These are phyloP conservation scores for Sebastiscus tertius DNA, from an alignment of 2,797 vertebrate genomes.

Conservation along the genomic window DNA sequence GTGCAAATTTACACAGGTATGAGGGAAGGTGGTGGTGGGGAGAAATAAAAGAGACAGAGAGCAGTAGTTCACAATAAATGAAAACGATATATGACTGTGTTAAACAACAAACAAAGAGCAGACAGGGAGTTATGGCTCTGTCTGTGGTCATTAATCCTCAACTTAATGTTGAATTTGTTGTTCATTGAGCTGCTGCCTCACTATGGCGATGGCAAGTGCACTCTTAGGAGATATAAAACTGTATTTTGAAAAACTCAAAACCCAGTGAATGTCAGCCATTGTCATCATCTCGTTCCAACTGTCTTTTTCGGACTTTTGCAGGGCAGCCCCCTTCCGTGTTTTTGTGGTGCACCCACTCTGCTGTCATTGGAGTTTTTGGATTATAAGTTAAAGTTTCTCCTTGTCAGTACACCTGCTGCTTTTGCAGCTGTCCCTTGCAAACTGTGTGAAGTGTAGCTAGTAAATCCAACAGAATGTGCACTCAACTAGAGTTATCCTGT, in stretches of 20 bases:
- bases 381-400: background rate
- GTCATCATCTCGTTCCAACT: background rate
- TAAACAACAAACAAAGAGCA: conserved; percentile 16
- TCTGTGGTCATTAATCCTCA: conserved; percentile 25
- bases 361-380: background rate
- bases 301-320: background rate
- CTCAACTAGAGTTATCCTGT: background rate
- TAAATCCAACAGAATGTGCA: background rate
- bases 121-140: conserved; percentile 14
- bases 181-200: conserved; percentile 4
- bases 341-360: background rate
- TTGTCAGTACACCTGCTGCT: background rate
- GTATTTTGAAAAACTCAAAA: background rate
- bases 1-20: background rate
- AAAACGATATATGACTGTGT: conserved; percentile 19
- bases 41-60: background rate
- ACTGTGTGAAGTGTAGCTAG: background rate
- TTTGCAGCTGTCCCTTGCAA: background rate
- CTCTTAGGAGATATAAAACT: background rate
- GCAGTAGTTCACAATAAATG: conserved; percentile 12
- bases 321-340: background rate
- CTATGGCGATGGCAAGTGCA: background rate
- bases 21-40: background rate
- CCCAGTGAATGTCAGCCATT: background rate
- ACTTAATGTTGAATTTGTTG: conserved; percentile 3